Evolutionary conservation across 2,113 vertebrate species (phyloP).

Genomic region (Antidorcas marsupialis): DNA sequence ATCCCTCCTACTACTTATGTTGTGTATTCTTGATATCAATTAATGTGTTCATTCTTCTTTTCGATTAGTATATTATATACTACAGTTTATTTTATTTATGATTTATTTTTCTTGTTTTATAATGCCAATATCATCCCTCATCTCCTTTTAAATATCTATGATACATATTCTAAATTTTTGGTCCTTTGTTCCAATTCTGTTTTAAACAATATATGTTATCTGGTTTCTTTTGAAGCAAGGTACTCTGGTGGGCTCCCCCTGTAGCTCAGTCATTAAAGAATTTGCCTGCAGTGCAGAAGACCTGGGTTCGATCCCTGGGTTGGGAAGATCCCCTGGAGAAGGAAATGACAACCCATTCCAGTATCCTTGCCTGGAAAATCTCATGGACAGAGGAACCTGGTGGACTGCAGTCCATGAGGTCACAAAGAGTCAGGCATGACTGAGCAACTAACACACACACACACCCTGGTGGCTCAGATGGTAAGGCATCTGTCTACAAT

Average conservation of each 20-base stretch:
- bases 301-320: too few relatives aligned
- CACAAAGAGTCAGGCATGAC: accelerated
- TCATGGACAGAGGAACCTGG: too few relatives aligned
- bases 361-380: too few relatives aligned
- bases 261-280: too few relatives aligned
- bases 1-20: neutral
- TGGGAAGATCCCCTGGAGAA: too few relatives aligned
- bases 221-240: neutral
- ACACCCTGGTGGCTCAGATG: too few relatives aligned
- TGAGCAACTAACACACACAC: too few relatives aligned
- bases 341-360: too few relatives aligned
- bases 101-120: neutral
- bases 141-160: neutral
- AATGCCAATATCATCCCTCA: neutral
- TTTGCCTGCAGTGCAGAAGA: too few relatives aligned
- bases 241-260: too few relatives aligned
- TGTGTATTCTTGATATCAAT: neutral
- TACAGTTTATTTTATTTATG: neutral
- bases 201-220: neutral
- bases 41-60: neutral
- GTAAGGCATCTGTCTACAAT: too few relatives aligned
- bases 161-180: neutral
- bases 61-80: neutral
- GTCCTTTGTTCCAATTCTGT: neutral
- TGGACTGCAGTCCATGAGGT: too few relatives aligned